Base-by-base conservation (phyloP, 2,888 invertebrate genomes). In the Rotaria macrura region DNA sequence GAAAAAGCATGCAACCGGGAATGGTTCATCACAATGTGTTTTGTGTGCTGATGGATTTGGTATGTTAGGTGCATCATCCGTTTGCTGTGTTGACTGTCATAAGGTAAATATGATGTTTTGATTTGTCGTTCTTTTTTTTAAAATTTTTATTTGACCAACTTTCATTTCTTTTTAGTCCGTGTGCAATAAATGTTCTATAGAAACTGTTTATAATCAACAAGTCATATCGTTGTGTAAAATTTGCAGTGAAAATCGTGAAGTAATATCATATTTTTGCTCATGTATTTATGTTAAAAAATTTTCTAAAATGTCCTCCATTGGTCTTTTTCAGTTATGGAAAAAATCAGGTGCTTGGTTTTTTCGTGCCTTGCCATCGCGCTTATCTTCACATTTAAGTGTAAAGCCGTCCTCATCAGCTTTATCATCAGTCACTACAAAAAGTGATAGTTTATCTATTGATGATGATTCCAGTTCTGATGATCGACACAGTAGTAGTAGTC, bases 301-400 rank as follows among this genome's bases (percentile, higher is more conserved):
- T 49, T 49, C 14, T 49, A 43, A 43, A 65, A 65, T 29, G 7
- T 29, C 7, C n/a, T 57, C 9, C n/a, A 43, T 23, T 79, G 0
- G 0, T 14, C n/a, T 43, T 10, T 9, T 79, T 79, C 43, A 85
- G 85, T 86, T 86, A 74, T 52, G 84, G 29, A 86, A 86, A 86
- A 86, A 86, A 84, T 84, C 86, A 57, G 86, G 86, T 49, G 86
- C 84, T 54, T 86, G 86, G 86, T 86, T 86, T 83, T 79, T 79
- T n/a, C 79, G 79, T 79, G 40, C 79, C 40, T 79, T 79, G n/a
- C 79, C 79, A 17, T 20, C 34, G 12, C 79, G 79, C 25, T 79
- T 25, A n/a, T 14, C 14, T 43, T n/a, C 43, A 12, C 79, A 40
- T 43, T 25, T n/a, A 10, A 79, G 9, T 79, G 43, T 79, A 25